phyloP scores from a whole-genome alignment of 2,113 vertebrate genomes.

The Actenoides hombroni region DNA sequence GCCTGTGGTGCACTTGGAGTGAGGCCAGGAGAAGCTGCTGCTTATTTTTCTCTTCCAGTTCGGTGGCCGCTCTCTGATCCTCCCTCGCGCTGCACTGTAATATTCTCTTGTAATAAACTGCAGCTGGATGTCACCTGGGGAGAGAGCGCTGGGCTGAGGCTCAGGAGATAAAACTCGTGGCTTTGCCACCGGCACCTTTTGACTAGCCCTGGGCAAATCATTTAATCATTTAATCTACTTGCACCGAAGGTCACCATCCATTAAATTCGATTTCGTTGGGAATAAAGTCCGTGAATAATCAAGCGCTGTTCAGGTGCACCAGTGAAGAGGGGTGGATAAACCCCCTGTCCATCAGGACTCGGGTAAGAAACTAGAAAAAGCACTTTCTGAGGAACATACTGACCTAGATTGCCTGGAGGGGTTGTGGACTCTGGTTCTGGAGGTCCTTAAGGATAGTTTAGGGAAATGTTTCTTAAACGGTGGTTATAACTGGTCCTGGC shows the following conservation, averaged over 20 bases:
- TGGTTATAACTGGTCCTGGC: background rate
- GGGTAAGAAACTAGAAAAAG: background rate
- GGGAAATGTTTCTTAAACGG: background rate
- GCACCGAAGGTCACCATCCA: background rate
- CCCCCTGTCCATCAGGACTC: background rate
- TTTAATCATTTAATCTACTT: conserved; percentile 45
- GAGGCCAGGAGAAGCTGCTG: conserved; percentile 52
- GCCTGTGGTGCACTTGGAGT: conserved; percentile 59
- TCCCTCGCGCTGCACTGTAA: background rate
- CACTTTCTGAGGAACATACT: background rate
- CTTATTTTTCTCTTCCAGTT: conserved; percentile 28
- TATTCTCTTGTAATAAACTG: background rate
- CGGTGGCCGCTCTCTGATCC: conserved; percentile 35
- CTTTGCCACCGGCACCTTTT: conserved; percentile 41
- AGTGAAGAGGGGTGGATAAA: background rate
- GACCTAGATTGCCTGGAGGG: background rate
- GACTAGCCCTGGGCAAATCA: conserved; percentile 45
- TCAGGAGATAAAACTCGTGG: conserved; percentile 1
- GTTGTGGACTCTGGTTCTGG: background rate
- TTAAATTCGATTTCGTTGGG: background rate
- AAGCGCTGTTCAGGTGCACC: background rate
- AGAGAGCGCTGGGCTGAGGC: background rate
- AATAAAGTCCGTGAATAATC: conserved; percentile 23
- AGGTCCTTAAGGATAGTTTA: background rate
- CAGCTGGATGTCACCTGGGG: conserved; percentile 35